phyloP scores from a whole-genome alignment of 1,140 invertebrate genomes.

The Nymphalis io region DNA sequence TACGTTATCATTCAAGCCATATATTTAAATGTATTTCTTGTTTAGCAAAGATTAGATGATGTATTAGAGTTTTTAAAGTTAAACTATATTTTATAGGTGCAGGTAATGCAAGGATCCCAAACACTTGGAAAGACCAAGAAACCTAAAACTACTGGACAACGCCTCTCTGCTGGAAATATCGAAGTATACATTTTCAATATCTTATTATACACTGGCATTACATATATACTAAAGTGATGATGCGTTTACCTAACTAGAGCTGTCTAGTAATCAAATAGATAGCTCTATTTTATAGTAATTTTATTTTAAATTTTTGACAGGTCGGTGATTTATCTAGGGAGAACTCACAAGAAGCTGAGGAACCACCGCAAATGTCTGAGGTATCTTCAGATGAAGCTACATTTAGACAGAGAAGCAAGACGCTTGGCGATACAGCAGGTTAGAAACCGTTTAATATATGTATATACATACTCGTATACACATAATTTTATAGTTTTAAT shows the following conservation, averaged over 20 bases:
- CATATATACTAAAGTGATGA: neutral
- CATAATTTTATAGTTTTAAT: no score
- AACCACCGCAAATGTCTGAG: constrained; percentile 75
- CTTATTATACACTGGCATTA: neutral
- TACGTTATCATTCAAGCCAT: no score
- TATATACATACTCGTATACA: no score
- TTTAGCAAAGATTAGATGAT: no score
- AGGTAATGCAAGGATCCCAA: constrained; percentile 85
- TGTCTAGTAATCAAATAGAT: no score
- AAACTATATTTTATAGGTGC: constrained; percentile 72
- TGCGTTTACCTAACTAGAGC: no score
- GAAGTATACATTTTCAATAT: constrained; percentile 73
- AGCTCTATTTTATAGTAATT: no score
- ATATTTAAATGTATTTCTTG: no score
- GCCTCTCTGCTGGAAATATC: constrained; percentile 94
- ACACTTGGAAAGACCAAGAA: constrained; percentile 88
- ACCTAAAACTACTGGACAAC: constrained; percentile 85
- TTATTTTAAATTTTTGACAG: constrained; percentile 36
- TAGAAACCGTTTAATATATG: constrained; percentile 50
- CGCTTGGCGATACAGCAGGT: constrained; percentile 91
- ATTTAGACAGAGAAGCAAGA: constrained; percentile 93
- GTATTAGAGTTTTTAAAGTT: no score
- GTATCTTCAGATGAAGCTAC: constrained; percentile 75
- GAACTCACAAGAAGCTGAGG: constrained; percentile 81
- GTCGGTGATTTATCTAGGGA: constrained; percentile 87